A percentile compares a stretch with the other conserved stretches of the same genome.
Evolutionary conservation across 2,113 vertebrate species (phyloP).

Genomic region (Pomatorhinus ruficollis): DNA sequence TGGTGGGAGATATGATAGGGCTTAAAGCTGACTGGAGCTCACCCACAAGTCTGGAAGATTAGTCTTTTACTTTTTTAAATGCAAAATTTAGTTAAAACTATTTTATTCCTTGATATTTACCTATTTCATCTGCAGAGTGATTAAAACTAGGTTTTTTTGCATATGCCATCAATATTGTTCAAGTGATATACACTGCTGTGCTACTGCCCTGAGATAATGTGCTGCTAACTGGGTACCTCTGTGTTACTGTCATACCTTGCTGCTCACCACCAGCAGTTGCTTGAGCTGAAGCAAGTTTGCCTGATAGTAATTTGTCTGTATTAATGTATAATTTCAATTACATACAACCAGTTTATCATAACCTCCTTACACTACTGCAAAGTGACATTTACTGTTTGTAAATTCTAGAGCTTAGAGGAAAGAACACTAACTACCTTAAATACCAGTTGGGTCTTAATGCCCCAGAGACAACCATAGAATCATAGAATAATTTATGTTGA

Average conservation of each 20-base stretch:
- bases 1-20: background rate
- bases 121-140: background rate
- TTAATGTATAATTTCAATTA: background rate
- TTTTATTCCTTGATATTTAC: background rate
- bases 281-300: background rate
- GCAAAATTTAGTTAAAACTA: background rate
- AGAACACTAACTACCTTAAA: background rate
- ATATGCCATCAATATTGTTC: background rate
- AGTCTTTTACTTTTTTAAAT: background rate
- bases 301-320: background rate
- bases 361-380: background rate
- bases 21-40: background rate
- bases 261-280: background rate
- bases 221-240: background rate
- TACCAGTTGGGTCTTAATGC: background rate
- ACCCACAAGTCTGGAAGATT: background rate
- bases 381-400: background rate
- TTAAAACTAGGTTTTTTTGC: background rate
- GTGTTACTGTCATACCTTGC: background rate
- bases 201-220: background rate
- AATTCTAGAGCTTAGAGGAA: background rate
- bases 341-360: background rate
- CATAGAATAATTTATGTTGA: background rate
- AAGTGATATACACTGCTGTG: background rate
- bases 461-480: background rate